Conservation (phyloP, 2,888 invertebrate species). For the Chromoteleia sp. region DNA sequence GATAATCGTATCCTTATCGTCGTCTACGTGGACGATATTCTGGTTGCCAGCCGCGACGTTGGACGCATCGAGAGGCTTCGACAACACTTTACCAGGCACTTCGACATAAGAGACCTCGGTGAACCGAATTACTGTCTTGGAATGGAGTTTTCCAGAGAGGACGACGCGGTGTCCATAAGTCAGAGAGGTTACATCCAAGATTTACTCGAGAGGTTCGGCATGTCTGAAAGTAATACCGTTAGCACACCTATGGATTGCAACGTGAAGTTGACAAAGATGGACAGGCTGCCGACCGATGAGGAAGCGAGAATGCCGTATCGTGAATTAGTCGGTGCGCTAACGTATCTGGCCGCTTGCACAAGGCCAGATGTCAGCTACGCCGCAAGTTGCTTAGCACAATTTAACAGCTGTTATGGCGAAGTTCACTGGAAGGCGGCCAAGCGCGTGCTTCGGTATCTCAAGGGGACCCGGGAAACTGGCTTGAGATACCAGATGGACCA, state of each 20-base stretch:
- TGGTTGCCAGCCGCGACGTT: not conserved
- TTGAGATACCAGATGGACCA: no score
- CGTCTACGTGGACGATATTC: conserved; percentile 72
- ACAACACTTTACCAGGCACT: not conserved
- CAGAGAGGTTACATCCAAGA: conserved; percentile 71
- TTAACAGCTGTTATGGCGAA: no score
- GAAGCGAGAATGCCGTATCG: no score
- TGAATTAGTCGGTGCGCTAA: no score
- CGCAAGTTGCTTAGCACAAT: no score
- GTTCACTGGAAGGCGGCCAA: no score
- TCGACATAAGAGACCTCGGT: not conserved
- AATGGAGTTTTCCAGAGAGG: not conserved
- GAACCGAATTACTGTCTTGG: not conserved
- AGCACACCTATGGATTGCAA: conserved; percentile 69
- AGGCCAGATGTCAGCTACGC: no score
- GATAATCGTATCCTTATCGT: conserved; percentile 65
- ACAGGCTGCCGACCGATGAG: no score
- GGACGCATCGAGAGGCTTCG: not conserved
- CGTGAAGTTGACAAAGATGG: not conserved
- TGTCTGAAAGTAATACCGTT: conserved; percentile 74
- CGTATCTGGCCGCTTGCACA: no score
- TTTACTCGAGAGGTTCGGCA: conserved; percentile 73
- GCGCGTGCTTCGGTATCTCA: no score
- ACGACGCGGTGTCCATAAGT: conserved; percentile 18
- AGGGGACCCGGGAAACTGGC: no score